Evolutionary conservation across 2,113 vertebrate genomes (phyloP).

Genomic region (Ammodytes marinus): DNA sequence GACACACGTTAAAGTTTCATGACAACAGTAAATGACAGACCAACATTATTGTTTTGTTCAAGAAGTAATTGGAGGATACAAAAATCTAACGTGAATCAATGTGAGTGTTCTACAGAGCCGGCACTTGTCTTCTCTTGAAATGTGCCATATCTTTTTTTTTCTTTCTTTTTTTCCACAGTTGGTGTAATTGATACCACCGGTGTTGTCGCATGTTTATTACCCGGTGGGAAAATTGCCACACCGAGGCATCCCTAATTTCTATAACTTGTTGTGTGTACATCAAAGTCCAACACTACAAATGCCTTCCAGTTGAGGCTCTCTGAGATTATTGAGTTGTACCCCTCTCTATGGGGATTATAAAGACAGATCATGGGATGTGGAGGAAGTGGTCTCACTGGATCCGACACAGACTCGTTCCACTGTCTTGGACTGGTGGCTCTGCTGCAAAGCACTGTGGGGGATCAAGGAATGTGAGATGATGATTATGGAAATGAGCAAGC

Average conservation of each 20-base stretch:
- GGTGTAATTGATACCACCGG: too few species aligned
- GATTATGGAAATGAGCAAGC: slow-evolving; percentile 85
- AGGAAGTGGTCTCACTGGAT: slow-evolving; percentile 3
- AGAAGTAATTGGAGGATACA: too few species aligned
- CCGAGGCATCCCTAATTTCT: neutral
- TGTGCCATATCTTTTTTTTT: too few species aligned
- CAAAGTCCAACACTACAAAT: neutral
- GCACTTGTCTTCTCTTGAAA: too few species aligned
- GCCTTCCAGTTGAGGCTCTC: neutral
- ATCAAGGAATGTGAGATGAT: slow-evolving; percentile 64
- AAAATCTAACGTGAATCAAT: too few species aligned
- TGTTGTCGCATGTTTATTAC: too few species aligned
- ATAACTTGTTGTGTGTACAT: neutral
- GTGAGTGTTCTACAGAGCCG: too few species aligned
- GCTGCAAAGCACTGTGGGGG: slow-evolving; percentile 44
- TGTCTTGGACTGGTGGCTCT: slow-evolving; percentile 27
- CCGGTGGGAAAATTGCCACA: too few species aligned
- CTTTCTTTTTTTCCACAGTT: too few species aligned
- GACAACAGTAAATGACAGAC: too few species aligned
- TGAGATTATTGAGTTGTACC: rapidly evolving
- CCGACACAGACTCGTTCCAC: slow-evolving; percentile 2
- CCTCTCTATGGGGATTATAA: slow-evolving; percentile 7
- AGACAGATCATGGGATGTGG: slow-evolving; percentile 19
- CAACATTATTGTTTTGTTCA: too few species aligned
- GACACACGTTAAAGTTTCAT: too few species aligned